These are phyloP conservation scores for Octopus bimaculoides DNA, from an alignment of 1,140 invertebrate genomes.

Conservation along the genomic window DNA sequence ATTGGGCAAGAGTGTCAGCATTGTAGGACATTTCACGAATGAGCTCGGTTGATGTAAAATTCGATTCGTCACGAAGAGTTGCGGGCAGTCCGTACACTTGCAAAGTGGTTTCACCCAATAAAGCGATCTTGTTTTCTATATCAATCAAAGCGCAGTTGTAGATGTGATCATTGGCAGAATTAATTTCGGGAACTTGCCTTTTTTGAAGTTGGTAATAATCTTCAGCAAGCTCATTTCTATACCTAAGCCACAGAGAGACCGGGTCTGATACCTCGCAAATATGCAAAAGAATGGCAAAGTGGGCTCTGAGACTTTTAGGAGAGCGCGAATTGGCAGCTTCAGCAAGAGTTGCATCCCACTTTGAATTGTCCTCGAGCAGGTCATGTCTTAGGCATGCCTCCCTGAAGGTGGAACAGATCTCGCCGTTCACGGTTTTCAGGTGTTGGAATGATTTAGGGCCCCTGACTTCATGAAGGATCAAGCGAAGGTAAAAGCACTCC, in stretches of 20 bases:
- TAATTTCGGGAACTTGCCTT: neutral
- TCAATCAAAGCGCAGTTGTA: neutral
- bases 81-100: neutral
- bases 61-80: neutral
- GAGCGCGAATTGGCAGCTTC: neutral
- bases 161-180: neutral
- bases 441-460: slow-evolving; percentile 1
- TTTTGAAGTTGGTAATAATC: neutral
- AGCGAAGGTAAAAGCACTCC: neutral
- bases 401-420: neutral
- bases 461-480: neutral
- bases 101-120: too few relatives aligned
- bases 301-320: neutral
- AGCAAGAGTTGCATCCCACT: neutral
- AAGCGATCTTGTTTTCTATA: neutral
- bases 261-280: neutral
- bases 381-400: neutral
- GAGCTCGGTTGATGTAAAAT: neutral
- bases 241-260: too few relatives aligned
- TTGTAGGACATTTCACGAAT: neutral
- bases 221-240: neutral
- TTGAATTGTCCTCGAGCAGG: neutral
- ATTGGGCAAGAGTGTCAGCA: neutral
- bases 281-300: neutral
- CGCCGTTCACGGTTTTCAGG: neutral